Conservation (phyloP, 35 echinoderm and acorn worm genomes). For the Apostichopus japonicus region DNA sequence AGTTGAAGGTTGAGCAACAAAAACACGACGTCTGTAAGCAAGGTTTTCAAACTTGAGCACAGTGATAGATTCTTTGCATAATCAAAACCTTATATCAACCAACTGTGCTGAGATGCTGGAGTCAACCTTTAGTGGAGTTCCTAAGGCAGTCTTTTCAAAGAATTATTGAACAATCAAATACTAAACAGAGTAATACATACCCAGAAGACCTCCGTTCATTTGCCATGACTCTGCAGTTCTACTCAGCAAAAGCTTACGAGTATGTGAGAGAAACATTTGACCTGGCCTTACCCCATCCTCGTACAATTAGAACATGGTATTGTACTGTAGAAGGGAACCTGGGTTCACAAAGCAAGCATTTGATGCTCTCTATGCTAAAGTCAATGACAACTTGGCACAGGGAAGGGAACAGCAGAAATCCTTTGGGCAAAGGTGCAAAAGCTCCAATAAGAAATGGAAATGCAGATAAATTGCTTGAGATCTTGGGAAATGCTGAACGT, state of each 20-base stretch:
- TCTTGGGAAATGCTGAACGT: too few relatives aligned
- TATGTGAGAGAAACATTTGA: constrained; percentile 73
- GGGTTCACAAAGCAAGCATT: constrained; percentile 67
- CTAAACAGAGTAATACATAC: neutral
- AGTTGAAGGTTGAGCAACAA: too few relatives aligned
- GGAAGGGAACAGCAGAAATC: too few relatives aligned
- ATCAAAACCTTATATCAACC: neutral
- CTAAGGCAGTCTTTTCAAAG: neutral
- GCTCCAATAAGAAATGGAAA: too few relatives aligned
- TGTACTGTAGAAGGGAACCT: constrained; percentile 53
- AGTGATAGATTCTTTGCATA: neutral
- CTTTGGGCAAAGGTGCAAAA: too few relatives aligned
- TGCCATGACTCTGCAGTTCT: constrained; percentile 71
- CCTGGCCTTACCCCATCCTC: constrained; percentile 61
- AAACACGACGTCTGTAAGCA: neutral
- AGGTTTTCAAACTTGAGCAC: neutral
- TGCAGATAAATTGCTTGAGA: too few relatives aligned
- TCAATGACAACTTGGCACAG: too few relatives aligned
- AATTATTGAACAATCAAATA: too few relatives aligned
- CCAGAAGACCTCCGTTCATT: constrained; percentile 51
- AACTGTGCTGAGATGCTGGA: neutral
- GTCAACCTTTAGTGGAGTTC: neutral
- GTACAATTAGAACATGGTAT: constrained; percentile 55
- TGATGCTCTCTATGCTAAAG: neutral
- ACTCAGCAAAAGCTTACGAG: constrained; percentile 61